A percentile compares a stretch with the other conserved stretches of the same genome.
Evolutionary conservation across 2,888 invertebrate genomes (phyloP).

Genomic region (Agrochola litura): DNA sequence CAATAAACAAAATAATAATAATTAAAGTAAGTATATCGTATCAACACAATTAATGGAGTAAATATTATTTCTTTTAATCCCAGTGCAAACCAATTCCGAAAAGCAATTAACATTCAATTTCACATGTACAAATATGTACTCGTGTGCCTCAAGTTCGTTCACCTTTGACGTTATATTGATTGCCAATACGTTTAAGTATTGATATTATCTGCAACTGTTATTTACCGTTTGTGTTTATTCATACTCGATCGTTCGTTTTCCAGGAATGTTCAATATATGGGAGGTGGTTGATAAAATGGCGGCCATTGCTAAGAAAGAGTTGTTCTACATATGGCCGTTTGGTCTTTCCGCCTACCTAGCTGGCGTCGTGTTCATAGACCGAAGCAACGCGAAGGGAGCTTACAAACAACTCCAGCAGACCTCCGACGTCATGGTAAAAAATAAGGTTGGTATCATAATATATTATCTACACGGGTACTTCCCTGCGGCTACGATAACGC

Average conservation of each 20-base stretch:
- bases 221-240: constrained; percentile 8
- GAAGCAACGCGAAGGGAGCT: constrained; percentile 89
- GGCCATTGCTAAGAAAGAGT: constrained; percentile 91
- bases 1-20: constrained; percentile 1
- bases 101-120: constrained; percentile 37
- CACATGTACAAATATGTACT: constrained; percentile 15
- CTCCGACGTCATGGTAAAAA: constrained; percentile 86
- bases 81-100: constrained; percentile 26
- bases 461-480: constrained; percentile 61
- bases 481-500: constrained; percentile 29
- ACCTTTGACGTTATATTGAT: constrained; percentile 42
- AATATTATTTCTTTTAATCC: constrained; percentile 16
- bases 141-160: constrained; percentile 29
- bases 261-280: constrained; percentile 92
- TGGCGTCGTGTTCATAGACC: constrained; percentile 92
- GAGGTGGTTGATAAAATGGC: constrained; percentile 89
- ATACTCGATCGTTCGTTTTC: constrained; percentile 37
- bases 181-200: constrained; percentile 32
- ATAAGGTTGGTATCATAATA: constrained; percentile 80
- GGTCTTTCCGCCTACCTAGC: constrained; percentile 91
- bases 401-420: constrained; percentile 85
- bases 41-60: constrained; percentile 12
- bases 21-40: not conserved
- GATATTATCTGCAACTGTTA: constrained; percentile 29
- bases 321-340: constrained; percentile 91